Conservation (phyloP, 1,140 invertebrate genomes). For the Pentalonia nigronervosa region DNA sequence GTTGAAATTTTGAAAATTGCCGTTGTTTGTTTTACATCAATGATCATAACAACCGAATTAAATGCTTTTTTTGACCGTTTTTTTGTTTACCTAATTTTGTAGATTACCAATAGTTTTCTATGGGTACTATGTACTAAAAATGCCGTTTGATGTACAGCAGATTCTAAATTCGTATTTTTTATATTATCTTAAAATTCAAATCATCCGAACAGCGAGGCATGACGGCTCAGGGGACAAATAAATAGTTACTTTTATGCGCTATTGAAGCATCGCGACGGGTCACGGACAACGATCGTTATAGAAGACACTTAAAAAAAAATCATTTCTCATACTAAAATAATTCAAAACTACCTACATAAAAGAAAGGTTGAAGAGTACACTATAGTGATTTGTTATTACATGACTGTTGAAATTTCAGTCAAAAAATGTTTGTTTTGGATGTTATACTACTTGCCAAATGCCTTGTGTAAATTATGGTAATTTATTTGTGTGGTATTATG, state of each 20-base stretch:
- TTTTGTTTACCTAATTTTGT: not conserved
- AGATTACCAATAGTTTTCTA: slow-evolving; percentile 25
- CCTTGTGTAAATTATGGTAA: slow-evolving; percentile 19
- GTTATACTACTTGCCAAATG: slow-evolving; percentile 21
- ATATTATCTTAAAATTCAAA: not conserved
- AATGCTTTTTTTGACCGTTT: not conserved
- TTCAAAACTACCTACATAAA: slow-evolving; percentile 24
- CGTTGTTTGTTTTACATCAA: slow-evolving; percentile 1
- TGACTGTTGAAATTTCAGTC: not conserved
- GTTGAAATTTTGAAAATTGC: not conserved
- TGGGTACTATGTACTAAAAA: not conserved
- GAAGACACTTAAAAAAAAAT: slow-evolving; percentile 30
- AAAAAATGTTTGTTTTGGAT: slow-evolving; percentile 33
- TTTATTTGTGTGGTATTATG: not conserved
- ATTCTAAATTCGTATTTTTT: slow-evolving; percentile 30
- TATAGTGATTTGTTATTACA: slow-evolving; percentile 30
- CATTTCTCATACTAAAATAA: slow-evolving; percentile 5
- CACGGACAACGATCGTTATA: slow-evolving; percentile 3
- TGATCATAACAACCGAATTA: not conserved
- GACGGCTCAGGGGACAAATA: slow-evolving; percentile 18
- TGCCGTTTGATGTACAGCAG: not conserved
- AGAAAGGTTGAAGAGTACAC: not conserved
- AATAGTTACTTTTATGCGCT: slow-evolving; percentile 41
- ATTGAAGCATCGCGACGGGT: slow-evolving; percentile 32
- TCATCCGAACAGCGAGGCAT: slow-evolving; percentile 9